Evolutionary conservation across 2,797 vertebrate species (phyloP), one percentile per base, ranked within the genome.

Genomic region (Danio choprae): DNA sequence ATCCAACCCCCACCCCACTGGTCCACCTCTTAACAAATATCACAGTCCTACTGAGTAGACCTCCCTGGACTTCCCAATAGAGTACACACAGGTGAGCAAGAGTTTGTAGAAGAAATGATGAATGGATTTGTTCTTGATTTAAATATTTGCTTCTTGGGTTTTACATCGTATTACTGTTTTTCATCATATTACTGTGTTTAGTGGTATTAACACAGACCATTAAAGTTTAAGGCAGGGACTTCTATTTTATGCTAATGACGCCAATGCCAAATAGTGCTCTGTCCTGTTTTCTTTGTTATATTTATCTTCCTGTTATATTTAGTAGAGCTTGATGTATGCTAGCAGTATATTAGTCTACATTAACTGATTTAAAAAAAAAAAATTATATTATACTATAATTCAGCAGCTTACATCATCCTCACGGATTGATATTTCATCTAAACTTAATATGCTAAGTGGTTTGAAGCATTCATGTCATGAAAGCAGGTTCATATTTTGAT

Each of bases 381-480:
- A 43, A 55, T 71, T 55, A 56, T 38, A 68, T 11, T 7, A 6
- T 36, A 51, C 46, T 69, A 22, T 59, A 29, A 9, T 59, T 59
- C 22, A 43, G 40, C 7, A 22, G 18, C 9, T 41, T 59, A 56
- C 9, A 36, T 46, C 9, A 44, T 44, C 41, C 8, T 60, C 1
- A 76, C 5, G 5, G 9, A 11, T 48, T 40, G 59, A 9, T 68
- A 69, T 81, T 79, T 86, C 48, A 88, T 89, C 82, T 88, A 88
- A 90, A 86, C 72, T 84, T 73, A 89, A 86, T 80, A 89, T 90
- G 84, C 77, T 71, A 71, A 56, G 41, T 20, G 67, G 48, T 70
- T 77, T 63, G 41, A 86, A 88, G 85, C 84, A 50, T 75, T 85
- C 90, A 92, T 92, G 91, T 90, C 82, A 89, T 89, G 89, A 86